These are phyloP conservation scores for Drosophila sp. DNA, from an alignment of 1,140 invertebrate genomes.

Conservation along the genomic window DNA sequence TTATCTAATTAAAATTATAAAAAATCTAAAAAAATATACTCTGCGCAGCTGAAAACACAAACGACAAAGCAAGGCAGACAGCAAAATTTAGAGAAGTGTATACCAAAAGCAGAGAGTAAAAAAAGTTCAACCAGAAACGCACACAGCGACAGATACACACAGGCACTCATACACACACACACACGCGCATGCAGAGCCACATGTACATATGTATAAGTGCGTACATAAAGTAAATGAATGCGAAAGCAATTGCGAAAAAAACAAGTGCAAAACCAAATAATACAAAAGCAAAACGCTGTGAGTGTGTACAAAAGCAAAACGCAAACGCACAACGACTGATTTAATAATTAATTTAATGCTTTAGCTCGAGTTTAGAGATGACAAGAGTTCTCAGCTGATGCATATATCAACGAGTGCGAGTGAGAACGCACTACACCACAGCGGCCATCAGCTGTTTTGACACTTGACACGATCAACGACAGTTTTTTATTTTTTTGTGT, in stretches of 20 bases:
- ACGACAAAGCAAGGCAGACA: constrained; percentile 34
- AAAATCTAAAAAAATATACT: constrained; percentile 11
- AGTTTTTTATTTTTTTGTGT: constrained; percentile 21
- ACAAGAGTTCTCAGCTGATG: constrained; percentile 42
- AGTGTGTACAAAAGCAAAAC: constrained; percentile 38
- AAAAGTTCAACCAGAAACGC: constrained; percentile 57
- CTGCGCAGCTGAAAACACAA: constrained; percentile 23
- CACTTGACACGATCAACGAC: constrained; percentile 73
- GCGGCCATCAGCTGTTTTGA: constrained; percentile 71
- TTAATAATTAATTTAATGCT: constrained; percentile 67
- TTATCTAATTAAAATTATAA: constrained; percentile 51
- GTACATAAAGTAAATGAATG: constrained; percentile 48
- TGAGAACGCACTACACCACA: constrained; percentile 51
- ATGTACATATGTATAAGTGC: constrained; percentile 24
- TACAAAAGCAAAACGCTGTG: constrained; percentile 47
- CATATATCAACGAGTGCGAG: constrained; percentile 44
- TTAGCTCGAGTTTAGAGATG: constrained; percentile 31
- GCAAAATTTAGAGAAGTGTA: constrained; percentile 51
- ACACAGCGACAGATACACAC: constrained; percentile 46
- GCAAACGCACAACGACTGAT: constrained; percentile 39
- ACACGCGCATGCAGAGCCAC: constrained; percentile 9
- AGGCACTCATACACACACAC: constrained; percentile 25
- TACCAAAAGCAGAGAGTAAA: constrained; percentile 58
- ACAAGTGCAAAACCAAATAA: constrained; percentile 43
- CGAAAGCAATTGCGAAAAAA: constrained; percentile 49